Evolutionary conservation across 2,113 vertebrate genomes (phyloP), one percentile per base, ranked within the genome.

Genomic region (Orcinus orca): DNA sequence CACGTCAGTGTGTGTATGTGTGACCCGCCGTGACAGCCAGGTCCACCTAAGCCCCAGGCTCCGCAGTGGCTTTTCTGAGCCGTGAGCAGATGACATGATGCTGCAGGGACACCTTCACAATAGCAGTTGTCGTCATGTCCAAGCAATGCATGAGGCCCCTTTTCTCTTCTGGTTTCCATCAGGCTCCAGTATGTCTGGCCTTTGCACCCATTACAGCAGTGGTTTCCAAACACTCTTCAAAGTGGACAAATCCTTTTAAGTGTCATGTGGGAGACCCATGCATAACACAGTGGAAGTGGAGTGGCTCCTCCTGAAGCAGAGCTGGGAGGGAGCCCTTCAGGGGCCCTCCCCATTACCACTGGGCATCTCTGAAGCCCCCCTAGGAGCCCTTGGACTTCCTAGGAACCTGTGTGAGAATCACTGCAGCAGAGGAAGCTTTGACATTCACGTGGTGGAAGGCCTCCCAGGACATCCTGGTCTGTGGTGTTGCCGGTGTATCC

Each of bases 31-130:
- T 0, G 1, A 26, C 12, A 62, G 25, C 50, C 26, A 38, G 41
- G 31, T 14, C 55, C 44, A 33, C 38, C 3, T 4, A 36, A 47
- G 25, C n/a, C 79, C 44, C 0, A 7, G 1, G 13, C 23, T 70
- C 12, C 7, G 2, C 26, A 6, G 26, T 6, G 6, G 55, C 13
- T 18, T 62, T 38, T 8, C 15, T 53, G 38, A 76, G 95, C 38
- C 12, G 0, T 0, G 26, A 0, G 26, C 85, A 23, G 50, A 12
- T 2, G 2, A 8, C 13, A 0, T 1, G 10, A 6, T 3, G 5
- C 8, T 31, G 12, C n/a, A 7, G 3, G 25, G 47, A 14, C 29
- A 5, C 0, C 9, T 6, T 47, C 36, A 21, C 6, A 2, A 5
- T 4, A 4, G 33, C 10, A 31, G 12, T 6, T 31, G n/a, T 23